Conservation (phyloP, 2,888 invertebrate species). For the Stenchaetothrips biformis region DNA sequence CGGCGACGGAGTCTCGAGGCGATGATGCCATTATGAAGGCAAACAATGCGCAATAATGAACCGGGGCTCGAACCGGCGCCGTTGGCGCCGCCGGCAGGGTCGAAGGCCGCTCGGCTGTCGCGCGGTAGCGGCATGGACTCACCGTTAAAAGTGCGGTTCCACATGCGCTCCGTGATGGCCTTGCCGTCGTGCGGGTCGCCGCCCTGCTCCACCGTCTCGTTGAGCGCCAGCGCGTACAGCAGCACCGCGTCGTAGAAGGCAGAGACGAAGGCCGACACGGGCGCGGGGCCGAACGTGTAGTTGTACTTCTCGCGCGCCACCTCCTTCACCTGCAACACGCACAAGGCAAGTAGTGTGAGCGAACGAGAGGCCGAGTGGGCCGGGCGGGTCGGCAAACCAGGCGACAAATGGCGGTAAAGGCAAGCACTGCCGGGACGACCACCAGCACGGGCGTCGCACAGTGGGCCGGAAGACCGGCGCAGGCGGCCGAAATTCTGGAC, state of each 20-base stretch:
- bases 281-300: slow-evolving; percentile 66
- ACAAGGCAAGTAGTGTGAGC: slow-evolving; percentile 11
- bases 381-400: background rate
- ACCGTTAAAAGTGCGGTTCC: slow-evolving; percentile 82
- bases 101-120: background rate
- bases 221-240: slow-evolving; percentile 85
- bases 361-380: background rate
- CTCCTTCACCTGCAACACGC: slow-evolving; percentile 55
- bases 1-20: too few species aligned
- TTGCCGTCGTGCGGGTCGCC: slow-evolving; percentile 66
- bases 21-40: too few species aligned
- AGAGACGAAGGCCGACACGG: slow-evolving; percentile 87
- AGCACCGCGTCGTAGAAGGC: slow-evolving; percentile 96
- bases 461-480: too few species aligned
- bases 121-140: too few species aligned
- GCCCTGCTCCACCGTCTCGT: slow-evolving; percentile 65
- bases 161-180: slow-evolving; percentile 78
- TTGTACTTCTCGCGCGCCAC: slow-evolving; percentile 65
- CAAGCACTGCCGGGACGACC: too few species aligned
- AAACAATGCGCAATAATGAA: too few species aligned
- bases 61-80: too few species aligned
- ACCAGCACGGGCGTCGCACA: too few species aligned
- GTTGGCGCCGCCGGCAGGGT: too few species aligned
- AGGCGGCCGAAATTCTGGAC: too few species aligned
- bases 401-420: background rate